Evolutionary conservation across 2,888 invertebrate species (phyloP).

Genomic region (Neoascia interrupta): DNA sequence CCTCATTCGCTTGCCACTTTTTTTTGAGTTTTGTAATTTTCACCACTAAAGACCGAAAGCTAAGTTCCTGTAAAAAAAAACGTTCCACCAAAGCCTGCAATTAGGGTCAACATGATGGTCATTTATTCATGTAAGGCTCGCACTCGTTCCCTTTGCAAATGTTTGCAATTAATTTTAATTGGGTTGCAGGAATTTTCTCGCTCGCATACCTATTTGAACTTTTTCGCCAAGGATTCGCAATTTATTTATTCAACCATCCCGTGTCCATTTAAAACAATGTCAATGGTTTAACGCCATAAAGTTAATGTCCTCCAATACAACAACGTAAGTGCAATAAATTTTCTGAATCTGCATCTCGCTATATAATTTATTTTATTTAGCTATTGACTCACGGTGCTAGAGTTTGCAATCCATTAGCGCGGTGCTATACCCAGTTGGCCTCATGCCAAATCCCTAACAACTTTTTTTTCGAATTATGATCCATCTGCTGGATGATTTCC

Average conservation of each 20-base stretch:
- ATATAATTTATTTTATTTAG: constrained; percentile 29
- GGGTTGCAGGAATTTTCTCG: background rate
- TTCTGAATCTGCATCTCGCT: too few relatives aligned
- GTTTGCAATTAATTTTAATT: constrained; percentile 26
- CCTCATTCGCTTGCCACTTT: too few relatives aligned
- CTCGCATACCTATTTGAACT: too few relatives aligned
- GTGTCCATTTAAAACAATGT: background rate
- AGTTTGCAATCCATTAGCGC: constrained; percentile 50
- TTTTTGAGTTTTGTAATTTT: too few relatives aligned
- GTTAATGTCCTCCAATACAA: too few relatives aligned
- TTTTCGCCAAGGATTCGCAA: background rate
- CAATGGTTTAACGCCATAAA: too few relatives aligned
- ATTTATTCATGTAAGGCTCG: constrained; percentile 16
- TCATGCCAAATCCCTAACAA: constrained; percentile 30
- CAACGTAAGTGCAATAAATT: too few relatives aligned
- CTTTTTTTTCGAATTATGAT: constrained; percentile 53
- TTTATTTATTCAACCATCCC: background rate
- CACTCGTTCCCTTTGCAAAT: background rate
- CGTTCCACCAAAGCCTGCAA: constrained; percentile 30
- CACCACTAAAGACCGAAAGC: too few relatives aligned
- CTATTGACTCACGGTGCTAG: constrained; percentile 10
- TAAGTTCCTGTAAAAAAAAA: too few relatives aligned
- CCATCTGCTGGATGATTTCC: constrained; percentile 25
- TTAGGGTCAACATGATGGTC: constrained; percentile 33
- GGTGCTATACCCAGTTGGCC: constrained; percentile 21